A percentile compares a stretch with the other conserved stretches of the same genome.
Conservation (phyloP, 2,113 vertebrate genomes). For the Xyrauchen texanus region DNA sequence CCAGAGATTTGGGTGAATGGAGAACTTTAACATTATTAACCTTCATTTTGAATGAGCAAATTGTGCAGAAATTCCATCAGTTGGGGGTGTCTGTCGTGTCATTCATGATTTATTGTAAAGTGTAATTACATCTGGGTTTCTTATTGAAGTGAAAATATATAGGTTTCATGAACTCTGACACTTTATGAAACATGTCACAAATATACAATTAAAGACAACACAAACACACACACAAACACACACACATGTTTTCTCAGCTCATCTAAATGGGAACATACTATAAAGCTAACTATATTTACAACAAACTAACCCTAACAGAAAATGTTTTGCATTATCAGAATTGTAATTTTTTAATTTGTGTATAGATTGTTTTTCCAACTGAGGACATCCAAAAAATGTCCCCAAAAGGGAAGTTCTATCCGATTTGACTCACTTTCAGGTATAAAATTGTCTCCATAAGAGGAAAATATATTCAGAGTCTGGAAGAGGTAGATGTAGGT, state of each 20-base stretch:
- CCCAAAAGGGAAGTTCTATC: no score
- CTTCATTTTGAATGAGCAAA: conserved; percentile 54
- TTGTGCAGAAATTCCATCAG: conserved; percentile 61
- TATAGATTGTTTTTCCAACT: no score
- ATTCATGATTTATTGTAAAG: conserved; percentile 31
- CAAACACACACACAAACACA: not conserved
- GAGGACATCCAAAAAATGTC: no score
- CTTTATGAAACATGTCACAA: not conserved
- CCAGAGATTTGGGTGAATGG: conserved; percentile 51
- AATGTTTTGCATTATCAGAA: no score
- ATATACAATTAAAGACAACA: not conserved
- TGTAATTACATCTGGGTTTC: conserved; percentile 27
- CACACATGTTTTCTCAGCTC: not conserved
- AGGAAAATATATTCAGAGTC: not conserved
- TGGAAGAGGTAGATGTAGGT: conserved; percentile 14
- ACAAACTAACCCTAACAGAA: no score
- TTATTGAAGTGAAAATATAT: conserved; percentile 22
- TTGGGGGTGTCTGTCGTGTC: not conserved
- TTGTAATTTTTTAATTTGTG: no score
- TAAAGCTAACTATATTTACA: no score
- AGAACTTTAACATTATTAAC: conserved; percentile 54
- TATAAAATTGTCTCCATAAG: no score
- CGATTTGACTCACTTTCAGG: no score
- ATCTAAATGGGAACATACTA: not conserved
- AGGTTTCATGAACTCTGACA: conserved; percentile 29